Evolutionary conservation across 2,888 invertebrate genomes (phyloP), one percentile per base, ranked within the genome.

Genomic region (Drosophila putrida): DNA sequence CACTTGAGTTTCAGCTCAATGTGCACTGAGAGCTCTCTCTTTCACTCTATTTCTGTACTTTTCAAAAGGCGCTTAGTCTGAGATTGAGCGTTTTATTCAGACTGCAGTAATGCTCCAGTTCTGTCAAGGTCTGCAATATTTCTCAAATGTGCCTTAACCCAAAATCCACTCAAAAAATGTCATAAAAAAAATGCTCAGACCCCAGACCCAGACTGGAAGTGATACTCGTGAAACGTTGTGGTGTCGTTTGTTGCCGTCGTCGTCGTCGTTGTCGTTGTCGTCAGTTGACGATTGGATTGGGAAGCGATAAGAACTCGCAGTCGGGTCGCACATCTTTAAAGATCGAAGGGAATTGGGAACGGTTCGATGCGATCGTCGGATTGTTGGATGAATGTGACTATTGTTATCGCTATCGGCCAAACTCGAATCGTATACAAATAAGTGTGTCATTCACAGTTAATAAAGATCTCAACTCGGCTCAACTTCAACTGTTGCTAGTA

Each of bases 281-380:
- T 71, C 88, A 89, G 85, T 86, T 79, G 65, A 55, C 75, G 66
- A 72, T 82, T 80, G 82, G 82, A 76, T 82, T 80, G 82, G 66
- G 41, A 67, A 39, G 70, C 85, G 85, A 86, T 86, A 86, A 86
- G 87, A 88, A 71, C 78, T 78, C 72, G 35, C 43, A 10, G 58
- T 20, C 58, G 39, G 41, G 28, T 33, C 58, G 55, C 43, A 55
- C 62, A 65, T 64, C 71, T 80, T 61, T 39, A 36, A 35, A 70
- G 63, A 71, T 61, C 59, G 47, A 53, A 63, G 60, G 55, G 47
- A 69, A 68, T 68, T 55, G 44, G 13, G 62, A 62, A 53, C 75
- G 57, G 38, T 64, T 70, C 58, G 61, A 61, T 53, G 15, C 31
- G 39, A 39, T 28, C 51, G 36, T n/a, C 39, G 47, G 47, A 33